phyloP scores from a whole-genome alignment of 1,140 invertebrate genomes.

The Xylocopa sonorina region DNA sequence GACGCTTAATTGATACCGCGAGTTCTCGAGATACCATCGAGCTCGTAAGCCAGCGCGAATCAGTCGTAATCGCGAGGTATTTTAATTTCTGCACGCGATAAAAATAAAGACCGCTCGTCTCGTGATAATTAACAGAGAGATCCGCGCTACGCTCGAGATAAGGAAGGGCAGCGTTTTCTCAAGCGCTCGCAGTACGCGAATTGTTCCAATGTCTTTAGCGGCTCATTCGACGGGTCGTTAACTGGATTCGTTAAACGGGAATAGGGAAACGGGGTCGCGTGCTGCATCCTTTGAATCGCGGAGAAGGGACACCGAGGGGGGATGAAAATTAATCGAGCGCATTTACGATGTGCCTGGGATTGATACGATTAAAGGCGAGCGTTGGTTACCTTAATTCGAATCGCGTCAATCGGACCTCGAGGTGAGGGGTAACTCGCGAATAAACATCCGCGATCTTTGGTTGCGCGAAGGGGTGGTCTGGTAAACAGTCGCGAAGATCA shows the following conservation, averaged over 20 bases:
- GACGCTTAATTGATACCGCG: not conserved
- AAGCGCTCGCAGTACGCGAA: not conserved
- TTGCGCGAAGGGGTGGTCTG: not conserved
- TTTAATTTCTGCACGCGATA: too few relatives aligned
- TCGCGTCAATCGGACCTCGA: too few relatives aligned
- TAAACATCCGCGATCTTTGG: not conserved
- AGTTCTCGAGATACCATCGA: not conserved
- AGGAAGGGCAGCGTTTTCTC: too few relatives aligned
- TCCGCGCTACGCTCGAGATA: too few relatives aligned
- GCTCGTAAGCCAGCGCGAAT: too few relatives aligned
- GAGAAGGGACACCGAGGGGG: too few relatives aligned
- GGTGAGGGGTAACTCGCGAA: too few relatives aligned
- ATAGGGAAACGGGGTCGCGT: not conserved
- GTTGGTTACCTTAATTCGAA: not conserved
- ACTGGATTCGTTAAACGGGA: not conserved
- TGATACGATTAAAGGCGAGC: not conserved
- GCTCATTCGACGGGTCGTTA: not conserved
- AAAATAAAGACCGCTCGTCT: too few relatives aligned
- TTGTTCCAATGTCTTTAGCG: not conserved
- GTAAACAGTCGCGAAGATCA: too few relatives aligned
- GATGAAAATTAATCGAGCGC: conserved; percentile 17
- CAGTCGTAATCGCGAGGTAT: too few relatives aligned
- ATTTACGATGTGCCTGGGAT: conserved; percentile 1
- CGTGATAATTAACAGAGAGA: too few relatives aligned
- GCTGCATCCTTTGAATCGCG: not conserved